A percentile compares a stretch with the other conserved stretches of the same genome.
Evolutionary conservation across 2,888 invertebrate genomes (phyloP).

Genomic region (Scaptomyza polygonia): DNA sequence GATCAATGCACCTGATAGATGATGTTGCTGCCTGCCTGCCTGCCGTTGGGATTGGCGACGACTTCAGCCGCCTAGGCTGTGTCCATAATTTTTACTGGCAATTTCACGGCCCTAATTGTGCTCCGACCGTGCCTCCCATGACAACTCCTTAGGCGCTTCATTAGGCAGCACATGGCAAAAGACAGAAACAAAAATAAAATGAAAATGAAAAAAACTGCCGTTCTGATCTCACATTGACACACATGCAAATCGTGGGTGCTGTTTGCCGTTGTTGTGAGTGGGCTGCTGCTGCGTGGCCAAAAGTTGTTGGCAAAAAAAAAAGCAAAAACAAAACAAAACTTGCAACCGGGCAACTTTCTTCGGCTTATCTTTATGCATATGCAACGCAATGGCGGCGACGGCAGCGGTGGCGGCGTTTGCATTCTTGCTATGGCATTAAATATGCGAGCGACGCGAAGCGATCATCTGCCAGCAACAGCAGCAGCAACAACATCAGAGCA

Average conservation of each 20-base stretch:
- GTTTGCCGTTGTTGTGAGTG: slow-evolving; percentile 43
- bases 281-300: slow-evolving; percentile 42
- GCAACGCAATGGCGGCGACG: slow-evolving; percentile 71
- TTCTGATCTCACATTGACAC: slow-evolving; percentile 66
- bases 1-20: slow-evolving; percentile 80
- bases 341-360: slow-evolving; percentile 66
- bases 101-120: slow-evolving; percentile 34
- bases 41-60: background rate
- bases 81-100: slow-evolving; percentile 59
- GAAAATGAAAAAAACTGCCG: slow-evolving; percentile 17
- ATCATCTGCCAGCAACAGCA: slow-evolving; percentile 60
- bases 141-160: slow-evolving; percentile 74
- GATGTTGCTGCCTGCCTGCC: slow-evolving; percentile 38
- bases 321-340: slow-evolving; percentile 32
- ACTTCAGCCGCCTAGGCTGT: slow-evolving; percentile 32
- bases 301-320: slow-evolving; percentile 49
- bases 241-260: slow-evolving; percentile 66
- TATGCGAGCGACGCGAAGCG: slow-evolving; percentile 66
- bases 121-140: slow-evolving; percentile 34
- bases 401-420: slow-evolving; percentile 72
- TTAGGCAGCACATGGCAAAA: slow-evolving; percentile 52
- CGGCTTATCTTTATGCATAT: slow-evolving; percentile 77
- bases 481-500: slow-evolving; percentile 32
- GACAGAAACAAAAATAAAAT: background rate
- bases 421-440: slow-evolving; percentile 69